Evolutionary conservation across 1,140 invertebrate species (phyloP), one percentile per base, ranked within the genome.

Genomic region (Magallana ariakensis): DNA sequence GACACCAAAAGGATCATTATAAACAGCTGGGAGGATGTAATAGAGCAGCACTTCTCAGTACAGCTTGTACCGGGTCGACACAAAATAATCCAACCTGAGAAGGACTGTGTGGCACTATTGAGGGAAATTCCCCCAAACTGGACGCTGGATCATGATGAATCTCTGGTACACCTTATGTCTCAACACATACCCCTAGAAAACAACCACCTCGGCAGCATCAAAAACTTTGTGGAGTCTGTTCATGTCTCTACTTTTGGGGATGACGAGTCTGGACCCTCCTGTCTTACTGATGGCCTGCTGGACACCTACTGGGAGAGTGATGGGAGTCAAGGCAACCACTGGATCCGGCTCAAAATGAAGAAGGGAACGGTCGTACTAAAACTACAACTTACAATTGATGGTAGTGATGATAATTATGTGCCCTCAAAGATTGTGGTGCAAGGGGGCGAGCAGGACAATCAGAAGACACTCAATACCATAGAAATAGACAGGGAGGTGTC

Each of bases 301-400:
- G 92, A 93, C 55, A 94, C 94, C 1, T 94, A 91, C 87, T 95
- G 94, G 94, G 94, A 95, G 84, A 94, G 93, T 92, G 94, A 95
- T 88, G 94, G 94, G 11, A 93, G 89, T 86, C 93, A 94, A 75
- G 93, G 94, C 19, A 91, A 93, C 84, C 94, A 94, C 88, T 94
- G 94, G 94, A 93, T 94, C 15, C 88, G 92, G 55, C 90, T 94
- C 3, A 90, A 91, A 70, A 94, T 94, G 94, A 94, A 94, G 87
- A 94, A 94, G 89, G 94, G 93, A 88, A 94, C 93, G 19, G 90
- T 94, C 10, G 93, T 94, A n/a, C 93, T 93, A 93, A 93, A 93
- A 85, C 87, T 94, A 75, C 91, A 90, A 75, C 85, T 93, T 19
- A 89, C 89, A 26, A 57, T 94, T 57, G 91, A 93, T 90, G 87